These are phyloP conservation scores for Eumacrocentrus americanus DNA, from an alignment of 2,888 invertebrate genomes.

Conservation along the genomic window DNA sequence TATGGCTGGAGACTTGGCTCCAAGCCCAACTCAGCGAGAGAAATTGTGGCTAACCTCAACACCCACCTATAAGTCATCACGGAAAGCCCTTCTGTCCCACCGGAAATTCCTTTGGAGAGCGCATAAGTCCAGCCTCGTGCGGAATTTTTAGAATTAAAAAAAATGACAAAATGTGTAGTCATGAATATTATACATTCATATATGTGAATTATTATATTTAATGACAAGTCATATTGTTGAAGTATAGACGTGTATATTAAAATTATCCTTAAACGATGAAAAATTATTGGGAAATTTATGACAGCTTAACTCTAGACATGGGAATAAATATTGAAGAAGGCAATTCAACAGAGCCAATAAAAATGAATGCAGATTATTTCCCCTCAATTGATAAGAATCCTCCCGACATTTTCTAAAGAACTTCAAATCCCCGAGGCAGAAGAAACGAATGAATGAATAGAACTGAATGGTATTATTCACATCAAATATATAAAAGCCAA, in stretches of 20 bases:
- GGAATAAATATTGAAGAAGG: no score
- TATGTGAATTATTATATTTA: no score
- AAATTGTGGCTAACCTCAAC: conserved; percentile 22
- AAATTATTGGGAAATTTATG: no score
- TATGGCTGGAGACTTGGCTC: conserved; percentile 6
- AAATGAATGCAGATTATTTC: no score
- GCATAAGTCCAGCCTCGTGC: not conserved
- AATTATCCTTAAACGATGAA: no score
- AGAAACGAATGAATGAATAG: not conserved
- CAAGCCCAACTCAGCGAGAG: conserved; percentile 11
- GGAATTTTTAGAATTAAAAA: no score
- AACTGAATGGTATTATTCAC: not conserved
- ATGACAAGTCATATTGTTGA: no score
- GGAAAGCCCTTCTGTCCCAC: not conserved
- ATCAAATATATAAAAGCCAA: not conserved
- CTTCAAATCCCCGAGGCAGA: not conserved
- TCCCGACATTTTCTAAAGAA: not conserved
- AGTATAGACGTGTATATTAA: not conserved
- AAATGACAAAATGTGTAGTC: no score
- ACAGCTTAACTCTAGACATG: no score
- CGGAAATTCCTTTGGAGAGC: conserved; percentile 12
- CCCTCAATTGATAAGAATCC: not conserved
- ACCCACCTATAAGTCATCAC: conserved; percentile 12
- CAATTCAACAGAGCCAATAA: no score
- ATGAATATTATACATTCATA: no score